Evolutionary conservation across 1,140 invertebrate genomes (phyloP).

Genomic region (Pantala flavescens): DNA sequence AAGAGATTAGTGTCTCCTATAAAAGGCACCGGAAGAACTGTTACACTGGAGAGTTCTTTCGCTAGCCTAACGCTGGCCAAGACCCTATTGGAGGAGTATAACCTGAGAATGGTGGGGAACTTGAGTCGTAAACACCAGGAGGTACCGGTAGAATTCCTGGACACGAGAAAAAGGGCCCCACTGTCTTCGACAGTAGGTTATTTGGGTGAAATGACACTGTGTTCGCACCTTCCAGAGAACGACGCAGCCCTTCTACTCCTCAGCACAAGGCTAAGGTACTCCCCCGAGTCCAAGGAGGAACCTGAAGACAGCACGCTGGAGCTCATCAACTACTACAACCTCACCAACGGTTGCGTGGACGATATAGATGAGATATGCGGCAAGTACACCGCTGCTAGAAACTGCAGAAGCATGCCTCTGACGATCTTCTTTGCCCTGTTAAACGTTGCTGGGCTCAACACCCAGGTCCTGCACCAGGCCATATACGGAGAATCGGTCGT

Average conservation of each 20-base stretch:
- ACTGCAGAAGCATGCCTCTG: conserved; percentile 11
- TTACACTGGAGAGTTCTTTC: neutral
- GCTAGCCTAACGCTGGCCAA: neutral
- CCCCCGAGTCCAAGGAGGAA: neutral
- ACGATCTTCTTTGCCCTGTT: conserved; percentile 8
- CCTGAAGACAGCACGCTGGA: neutral
- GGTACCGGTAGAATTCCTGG: neutral
- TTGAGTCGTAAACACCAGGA: neutral
- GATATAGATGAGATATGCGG: neutral
- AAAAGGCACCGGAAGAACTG: neutral
- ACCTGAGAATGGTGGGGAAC: neutral
- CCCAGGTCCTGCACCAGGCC: neutral
- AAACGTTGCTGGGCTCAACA: neutral
- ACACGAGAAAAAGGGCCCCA: neutral
- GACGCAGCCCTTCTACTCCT: neutral
- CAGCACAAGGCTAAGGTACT: neutral
- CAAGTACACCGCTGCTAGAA: conserved; percentile 1
- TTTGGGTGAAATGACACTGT: neutral
- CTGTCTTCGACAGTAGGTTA: neutral
- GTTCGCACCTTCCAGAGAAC: neutral
- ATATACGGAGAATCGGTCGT: neutral
- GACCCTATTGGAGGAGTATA: neutral
- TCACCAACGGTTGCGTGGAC: neutral
- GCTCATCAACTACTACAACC: conserved; percentile 5
- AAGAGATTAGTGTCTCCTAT: neutral